phyloP scores from a whole-genome alignment of 2,797 vertebrate genomes.

The Neoniphon sammara region DNA sequence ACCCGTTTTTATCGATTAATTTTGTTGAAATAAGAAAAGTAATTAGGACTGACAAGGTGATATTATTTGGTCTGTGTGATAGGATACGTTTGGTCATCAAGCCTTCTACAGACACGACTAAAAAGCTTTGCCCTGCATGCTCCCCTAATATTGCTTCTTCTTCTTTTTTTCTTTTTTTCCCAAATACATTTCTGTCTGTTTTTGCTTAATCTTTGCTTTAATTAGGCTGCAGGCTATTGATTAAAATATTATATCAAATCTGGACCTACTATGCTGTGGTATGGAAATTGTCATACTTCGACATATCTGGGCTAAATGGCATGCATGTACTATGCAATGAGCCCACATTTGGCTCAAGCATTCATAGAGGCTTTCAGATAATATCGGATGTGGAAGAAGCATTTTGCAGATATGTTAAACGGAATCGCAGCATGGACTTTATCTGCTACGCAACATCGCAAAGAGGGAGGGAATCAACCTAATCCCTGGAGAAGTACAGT shows the following conservation, averaged over 20 bases:
- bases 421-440: neutral
- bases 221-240: no score
- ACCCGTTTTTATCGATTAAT: no score
- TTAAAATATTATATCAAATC: no score
- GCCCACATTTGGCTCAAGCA: neutral
- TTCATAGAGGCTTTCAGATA: neutral
- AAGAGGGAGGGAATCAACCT: neutral
- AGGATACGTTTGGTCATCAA: neutral
- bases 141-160: no score
- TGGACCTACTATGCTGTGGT: no score
- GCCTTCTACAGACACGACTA: neutral
- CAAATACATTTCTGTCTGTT: no score
- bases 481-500: neutral
- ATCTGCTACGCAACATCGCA: neutral
- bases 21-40: neutral
- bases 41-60: neutral
- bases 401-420: conserved; percentile 12
- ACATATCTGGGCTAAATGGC: neutral
- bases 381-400: neutral
- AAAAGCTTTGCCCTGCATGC: neutral
- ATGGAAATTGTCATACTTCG: no score
- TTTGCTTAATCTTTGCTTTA: no score
- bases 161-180: neutral
- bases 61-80: neutral
- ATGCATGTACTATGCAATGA: accelerated